Evolutionary conservation across 1,140 invertebrate species (phyloP).

Genomic region (Megalopta genalis): DNA sequence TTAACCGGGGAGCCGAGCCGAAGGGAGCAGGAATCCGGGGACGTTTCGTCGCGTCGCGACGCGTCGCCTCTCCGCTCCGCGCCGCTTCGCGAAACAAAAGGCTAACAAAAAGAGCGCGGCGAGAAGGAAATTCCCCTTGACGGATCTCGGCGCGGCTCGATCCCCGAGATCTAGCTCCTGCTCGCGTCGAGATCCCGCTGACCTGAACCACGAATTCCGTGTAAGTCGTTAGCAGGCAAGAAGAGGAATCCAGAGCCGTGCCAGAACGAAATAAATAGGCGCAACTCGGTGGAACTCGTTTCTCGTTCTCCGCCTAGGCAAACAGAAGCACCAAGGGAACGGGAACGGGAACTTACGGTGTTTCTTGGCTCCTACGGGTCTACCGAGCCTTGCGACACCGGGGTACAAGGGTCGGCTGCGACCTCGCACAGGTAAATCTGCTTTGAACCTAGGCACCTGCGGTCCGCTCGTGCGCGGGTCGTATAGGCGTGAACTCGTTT

Average conservation of each 20-base stretch:
- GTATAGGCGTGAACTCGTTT: no score
- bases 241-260: neutral
- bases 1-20: neutral
- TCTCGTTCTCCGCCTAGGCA: neutral
- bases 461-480: no score
- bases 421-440: no score
- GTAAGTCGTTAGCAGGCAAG: slow-evolving; percentile 23
- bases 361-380: neutral
- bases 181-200: neutral
- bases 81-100: slow-evolving; percentile 3
- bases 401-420: no score
- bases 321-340: neutral
- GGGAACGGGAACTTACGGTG: slow-evolving; percentile 6
- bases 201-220: slow-evolving; percentile 11
- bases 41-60: neutral
- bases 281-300: slow-evolving; percentile 32
- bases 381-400: no score
- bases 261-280: neutral
- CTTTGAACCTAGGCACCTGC: no score
- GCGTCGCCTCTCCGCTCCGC: neutral
- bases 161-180: neutral
- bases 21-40: slow-evolving; percentile 1
- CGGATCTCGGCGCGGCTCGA: neutral
- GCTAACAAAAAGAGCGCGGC: slow-evolving; percentile 14
- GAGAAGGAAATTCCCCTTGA: slow-evolving; percentile 34